Conservation (phyloP, 2,797 vertebrate genomes). For the Coregonus suidteri region DNA sequence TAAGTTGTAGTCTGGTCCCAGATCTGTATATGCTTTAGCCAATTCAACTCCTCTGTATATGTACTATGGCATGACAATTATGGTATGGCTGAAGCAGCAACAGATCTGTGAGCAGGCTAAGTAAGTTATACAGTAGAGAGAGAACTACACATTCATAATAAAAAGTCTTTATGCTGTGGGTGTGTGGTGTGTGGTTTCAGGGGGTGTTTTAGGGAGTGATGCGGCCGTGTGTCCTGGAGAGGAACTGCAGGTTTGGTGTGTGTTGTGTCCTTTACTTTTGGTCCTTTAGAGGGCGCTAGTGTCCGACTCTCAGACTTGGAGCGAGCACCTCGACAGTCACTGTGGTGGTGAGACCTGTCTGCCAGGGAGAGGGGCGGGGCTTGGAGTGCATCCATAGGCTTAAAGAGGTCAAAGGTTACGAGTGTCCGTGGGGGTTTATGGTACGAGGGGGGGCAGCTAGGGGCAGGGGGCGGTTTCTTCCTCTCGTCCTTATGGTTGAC, state of each 20-base stretch:
- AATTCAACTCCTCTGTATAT: not conserved
- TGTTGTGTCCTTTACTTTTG: constrained; percentile 81
- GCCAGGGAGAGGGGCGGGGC: constrained; percentile 66
- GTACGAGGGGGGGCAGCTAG: constrained; percentile 68
- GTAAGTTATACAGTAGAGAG: constrained; percentile 58
- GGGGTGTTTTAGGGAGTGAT: constrained; percentile 76
- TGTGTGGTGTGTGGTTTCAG: constrained; percentile 75
- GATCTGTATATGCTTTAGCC: not conserved
- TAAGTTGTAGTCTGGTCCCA: not conserved
- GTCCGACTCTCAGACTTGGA: constrained; percentile 71
- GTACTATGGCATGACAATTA: not conserved
- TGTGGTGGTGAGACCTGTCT: constrained; percentile 75
- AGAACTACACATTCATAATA: constrained; percentile 74
- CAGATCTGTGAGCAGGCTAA: constrained; percentile 51
- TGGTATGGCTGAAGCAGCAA: constrained; percentile 16
- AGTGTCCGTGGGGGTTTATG: constrained; percentile 71
- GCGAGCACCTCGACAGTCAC: constrained; percentile 76
- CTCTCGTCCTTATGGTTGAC: constrained; percentile 67
- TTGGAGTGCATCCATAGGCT: constrained; percentile 72
- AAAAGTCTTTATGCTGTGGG: constrained; percentile 87
- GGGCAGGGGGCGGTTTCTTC: constrained; percentile 71
- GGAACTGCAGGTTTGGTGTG: constrained; percentile 72
- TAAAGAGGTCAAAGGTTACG: constrained; percentile 76
- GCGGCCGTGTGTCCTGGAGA: constrained; percentile 82
- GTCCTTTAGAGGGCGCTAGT: constrained; percentile 68